Base-by-base conservation (phyloP, 2,888 invertebrate species). In the Tetanocera ferruginea region DNA sequence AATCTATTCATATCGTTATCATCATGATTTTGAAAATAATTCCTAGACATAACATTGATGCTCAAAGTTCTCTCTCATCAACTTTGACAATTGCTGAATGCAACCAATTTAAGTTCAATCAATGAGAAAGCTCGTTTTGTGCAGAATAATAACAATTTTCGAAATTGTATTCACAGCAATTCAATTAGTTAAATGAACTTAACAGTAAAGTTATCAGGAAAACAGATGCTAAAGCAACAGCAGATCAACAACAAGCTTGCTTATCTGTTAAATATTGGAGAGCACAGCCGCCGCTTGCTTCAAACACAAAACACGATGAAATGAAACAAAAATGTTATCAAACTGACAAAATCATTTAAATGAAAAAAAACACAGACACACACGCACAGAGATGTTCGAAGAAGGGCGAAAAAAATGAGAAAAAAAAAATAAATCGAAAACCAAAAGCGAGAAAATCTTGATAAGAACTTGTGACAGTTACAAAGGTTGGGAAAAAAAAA, bases 141-240 rank as follows among this genome's bases (percentile, higher is more conserved):
- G 43, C 43, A 60, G 31, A 43, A 73, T 25, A 37, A 74, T 28
- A 74, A 60, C 25, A 60, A 60, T 60, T 28, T 14, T 6, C 11
- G 43, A 62, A 34, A 62, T 60, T 62, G 17, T 34, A 34, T 69
- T 23, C 70, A 74, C 11, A 43, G 43, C 78, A 78, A 80, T 82
- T 82, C 83, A 83, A 83, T 83, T 83, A 83, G 83, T 75, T 62
- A 83, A 83, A 82, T 83, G 82, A 64, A 80, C 80, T 25, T 9
- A 0, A 28, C 34, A 64, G 25, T 25, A 66, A 66, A 66, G n/a
- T 67, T 70, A 76, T 74, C 76, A 31, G 43, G 51, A 78, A 80
- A 81, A 82, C 87, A 84, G 85, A 85, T 81, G 81, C 79, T 77
- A 74, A 57, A 67, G 43, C 67, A 34, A 5, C 51, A 37, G 25